These are phyloP conservation scores for Eulithis testata DNA, from an alignment of 2,888 invertebrate genomes.

Conservation along the genomic window DNA sequence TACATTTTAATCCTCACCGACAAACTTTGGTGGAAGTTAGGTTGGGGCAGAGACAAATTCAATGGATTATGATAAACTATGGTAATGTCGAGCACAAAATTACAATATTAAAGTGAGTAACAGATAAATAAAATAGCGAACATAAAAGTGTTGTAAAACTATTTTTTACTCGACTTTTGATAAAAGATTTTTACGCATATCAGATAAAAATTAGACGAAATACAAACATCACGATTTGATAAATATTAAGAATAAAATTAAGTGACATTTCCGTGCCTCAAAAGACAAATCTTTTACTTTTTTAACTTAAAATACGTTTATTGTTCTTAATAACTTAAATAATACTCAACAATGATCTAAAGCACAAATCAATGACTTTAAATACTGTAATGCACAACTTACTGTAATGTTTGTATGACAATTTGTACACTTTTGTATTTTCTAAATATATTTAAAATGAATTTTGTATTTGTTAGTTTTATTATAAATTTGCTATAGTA, in stretches of 20 bases:
- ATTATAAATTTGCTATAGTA: constrained; percentile 14
- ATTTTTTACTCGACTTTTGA: constrained; percentile 1
- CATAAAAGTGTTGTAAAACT: constrained; percentile 4
- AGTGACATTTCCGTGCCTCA: no score
- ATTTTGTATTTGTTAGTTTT: constrained; percentile 52
- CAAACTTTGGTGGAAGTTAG: no score
- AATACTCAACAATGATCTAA: constrained; percentile 39
- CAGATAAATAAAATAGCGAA: background rate
- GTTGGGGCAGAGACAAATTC: background rate
- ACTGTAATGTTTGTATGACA: constrained; percentile 59
- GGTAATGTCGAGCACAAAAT: background rate
- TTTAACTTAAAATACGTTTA: background rate
- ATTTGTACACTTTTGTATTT: constrained; percentile 77
- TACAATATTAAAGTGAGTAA: background rate
- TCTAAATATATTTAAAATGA: constrained; percentile 68
- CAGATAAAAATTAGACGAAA: constrained; percentile 1
- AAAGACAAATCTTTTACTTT: background rate
- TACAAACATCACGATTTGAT: constrained; percentile 5
- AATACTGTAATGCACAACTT: constrained; percentile 60
- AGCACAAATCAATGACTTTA: constrained; percentile 57
- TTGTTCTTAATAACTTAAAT: constrained; percentile 9
- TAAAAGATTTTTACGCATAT: constrained; percentile 6
- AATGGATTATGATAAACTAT: background rate
- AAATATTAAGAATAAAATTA: background rate
- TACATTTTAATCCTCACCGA: no score